Percentiles rank a stretch among this genome's conserved stretches.
Evolutionary conservation across 64 coral and sea anemone species (phyloP).

Genomic region (Acropora tenuis): DNA sequence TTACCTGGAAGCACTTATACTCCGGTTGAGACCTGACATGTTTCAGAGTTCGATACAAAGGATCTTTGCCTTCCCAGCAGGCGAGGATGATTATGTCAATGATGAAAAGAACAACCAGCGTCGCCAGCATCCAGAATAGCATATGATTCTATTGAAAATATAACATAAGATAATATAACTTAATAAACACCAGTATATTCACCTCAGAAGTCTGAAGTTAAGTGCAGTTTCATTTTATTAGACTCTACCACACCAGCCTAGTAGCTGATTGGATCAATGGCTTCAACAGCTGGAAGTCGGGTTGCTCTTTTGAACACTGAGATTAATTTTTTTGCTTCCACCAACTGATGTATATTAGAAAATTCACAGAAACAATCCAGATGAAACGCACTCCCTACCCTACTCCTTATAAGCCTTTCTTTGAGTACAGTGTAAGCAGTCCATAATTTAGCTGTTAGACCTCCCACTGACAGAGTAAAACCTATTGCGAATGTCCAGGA

Average conservation of each 20-base stretch:
- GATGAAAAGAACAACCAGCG: slow-evolving; percentile 56
- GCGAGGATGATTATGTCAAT: slow-evolving; percentile 74
- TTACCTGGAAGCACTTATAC: slow-evolving; percentile 83
- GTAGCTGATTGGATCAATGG: too few species aligned
- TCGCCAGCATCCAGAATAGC: slow-evolving; percentile 69
- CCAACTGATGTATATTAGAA: too few species aligned
- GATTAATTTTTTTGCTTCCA: too few species aligned
- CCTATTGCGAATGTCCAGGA: slow-evolving; percentile 86
- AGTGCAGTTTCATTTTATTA: too few species aligned
- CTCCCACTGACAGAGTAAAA: slow-evolving; percentile 73
- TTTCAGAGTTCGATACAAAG: slow-evolving; percentile 47
- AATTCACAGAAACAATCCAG: too few species aligned
- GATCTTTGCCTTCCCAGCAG: slow-evolving; percentile 74
- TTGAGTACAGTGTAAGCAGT: slow-evolving; percentile 83
- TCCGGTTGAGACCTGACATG: slow-evolving; percentile 62
- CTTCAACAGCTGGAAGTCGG: too few species aligned
- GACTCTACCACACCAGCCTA: too few species aligned
- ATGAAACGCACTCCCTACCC: slow-evolving; percentile 11
- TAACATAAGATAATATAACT: too few species aligned
- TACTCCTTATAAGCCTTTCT: slow-evolving; percentile 69
- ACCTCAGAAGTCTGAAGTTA: too few species aligned
- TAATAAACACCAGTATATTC: too few species aligned
- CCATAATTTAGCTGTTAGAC: slow-evolving; percentile 79
- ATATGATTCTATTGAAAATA: slow-evolving; percentile 54
- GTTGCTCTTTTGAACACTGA: too few species aligned